Conservation (phyloP, 2,113 vertebrate species). For the Cyprinodon variegatus region DNA sequence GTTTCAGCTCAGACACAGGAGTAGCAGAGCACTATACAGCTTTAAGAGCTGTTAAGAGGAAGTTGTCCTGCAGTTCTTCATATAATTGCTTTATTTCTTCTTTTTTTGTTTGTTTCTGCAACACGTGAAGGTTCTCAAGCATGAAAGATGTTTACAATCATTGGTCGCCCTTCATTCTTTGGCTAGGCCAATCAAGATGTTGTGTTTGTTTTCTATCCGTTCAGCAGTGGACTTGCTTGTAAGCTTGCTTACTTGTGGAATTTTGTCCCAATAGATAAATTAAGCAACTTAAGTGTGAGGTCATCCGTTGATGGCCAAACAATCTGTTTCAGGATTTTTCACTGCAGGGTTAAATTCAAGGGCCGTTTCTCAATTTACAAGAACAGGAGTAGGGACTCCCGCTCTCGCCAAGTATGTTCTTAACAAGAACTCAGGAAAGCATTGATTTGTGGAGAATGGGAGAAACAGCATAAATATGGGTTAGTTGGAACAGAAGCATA, state of each 20-base stretch:
- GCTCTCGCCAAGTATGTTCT: no score
- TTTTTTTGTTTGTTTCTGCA: neutral
- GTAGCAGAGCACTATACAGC: neutral
- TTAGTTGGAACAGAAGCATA: no score
- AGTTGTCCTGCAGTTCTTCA: neutral
- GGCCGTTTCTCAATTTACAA: no score
- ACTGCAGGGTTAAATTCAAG: no score
- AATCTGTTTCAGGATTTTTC: neutral
- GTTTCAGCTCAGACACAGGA: constrained; percentile 37
- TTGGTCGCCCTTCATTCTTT: neutral
- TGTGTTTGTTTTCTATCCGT: neutral
- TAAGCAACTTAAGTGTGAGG: neutral
- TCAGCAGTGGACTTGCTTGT: neutral
- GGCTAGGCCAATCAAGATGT: neutral
- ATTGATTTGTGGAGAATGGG: no score
- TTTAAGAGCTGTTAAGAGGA: constrained; percentile 21
- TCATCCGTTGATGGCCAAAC: neutral
- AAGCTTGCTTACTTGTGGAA: no score
- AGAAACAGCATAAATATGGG: no score
- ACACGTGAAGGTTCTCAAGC: neutral
- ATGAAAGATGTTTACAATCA: neutral
- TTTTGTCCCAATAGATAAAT: no score
- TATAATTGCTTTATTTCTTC: neutral
- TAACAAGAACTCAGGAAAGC: no score
- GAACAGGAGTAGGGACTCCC: no score